Evolutionary conservation across 2,888 invertebrate species (phyloP).

Genomic region (Hirtodrosophila histrioides): DNA sequence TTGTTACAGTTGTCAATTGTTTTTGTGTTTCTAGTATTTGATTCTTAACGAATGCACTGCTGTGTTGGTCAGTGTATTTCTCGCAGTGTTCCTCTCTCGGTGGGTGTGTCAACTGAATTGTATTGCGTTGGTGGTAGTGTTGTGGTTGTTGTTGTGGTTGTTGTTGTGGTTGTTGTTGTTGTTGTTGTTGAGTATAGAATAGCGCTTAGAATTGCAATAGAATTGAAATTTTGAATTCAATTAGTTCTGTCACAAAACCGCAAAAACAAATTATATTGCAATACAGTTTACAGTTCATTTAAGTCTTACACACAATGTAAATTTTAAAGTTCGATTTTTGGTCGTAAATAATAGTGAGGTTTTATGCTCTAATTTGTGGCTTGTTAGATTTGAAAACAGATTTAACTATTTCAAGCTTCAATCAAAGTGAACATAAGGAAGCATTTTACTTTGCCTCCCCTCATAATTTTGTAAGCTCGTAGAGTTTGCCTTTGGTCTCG

Average conservation of each 20-base stretch:
- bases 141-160: neutral
- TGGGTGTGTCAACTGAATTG: conserved; percentile 27
- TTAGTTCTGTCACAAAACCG: neutral
- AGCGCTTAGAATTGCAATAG: neutral
- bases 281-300: conserved; percentile 1
- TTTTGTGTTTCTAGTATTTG: conserved; percentile 4
- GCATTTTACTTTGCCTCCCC: neutral
- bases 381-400: neutral
- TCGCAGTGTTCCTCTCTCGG: conserved; percentile 4
- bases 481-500: conserved; percentile 68
- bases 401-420: neutral
- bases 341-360: neutral
- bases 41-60: conserved; percentile 7
- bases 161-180: neutral
- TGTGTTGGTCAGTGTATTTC: conserved; percentile 1
- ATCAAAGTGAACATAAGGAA: conserved; percentile 3
- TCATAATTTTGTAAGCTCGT: conserved; percentile 67
- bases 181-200: neutral
- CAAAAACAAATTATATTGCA: neutral
- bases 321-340: neutral
- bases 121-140: neutral
- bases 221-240: neutral
- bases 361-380: neutral
- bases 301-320: conserved; percentile 1
- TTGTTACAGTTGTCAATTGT: neutral